Conservation (phyloP, 2,888 invertebrate genomes). For the Pachydiplax longipennis region DNA sequence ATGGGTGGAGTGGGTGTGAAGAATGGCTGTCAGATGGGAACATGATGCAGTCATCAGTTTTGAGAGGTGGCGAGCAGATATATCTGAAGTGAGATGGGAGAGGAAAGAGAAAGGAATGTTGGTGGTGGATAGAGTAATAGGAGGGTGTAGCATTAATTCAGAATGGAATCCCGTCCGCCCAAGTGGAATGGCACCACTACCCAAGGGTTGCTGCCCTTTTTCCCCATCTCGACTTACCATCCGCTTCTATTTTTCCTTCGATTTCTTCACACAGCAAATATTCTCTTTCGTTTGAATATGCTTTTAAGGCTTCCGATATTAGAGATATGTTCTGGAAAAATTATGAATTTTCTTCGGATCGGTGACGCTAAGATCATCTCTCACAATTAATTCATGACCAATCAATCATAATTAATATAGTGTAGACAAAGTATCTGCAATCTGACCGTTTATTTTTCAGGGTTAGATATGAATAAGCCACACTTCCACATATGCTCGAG, state of each 20-base stretch:
- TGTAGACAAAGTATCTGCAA: too few relatives aligned
- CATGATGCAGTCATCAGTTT: background rate
- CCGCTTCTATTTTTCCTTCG: background rate
- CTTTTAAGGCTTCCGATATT: too few relatives aligned
- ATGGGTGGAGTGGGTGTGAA: background rate
- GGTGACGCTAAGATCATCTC: too few relatives aligned
- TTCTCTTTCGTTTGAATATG: background rate
- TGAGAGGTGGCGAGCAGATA: background rate
- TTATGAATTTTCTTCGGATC: too few relatives aligned
- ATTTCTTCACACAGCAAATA: background rate
- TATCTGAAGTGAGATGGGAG: background rate
- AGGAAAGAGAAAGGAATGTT: background rate
- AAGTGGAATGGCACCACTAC: background rate
- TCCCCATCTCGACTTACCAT: background rate
- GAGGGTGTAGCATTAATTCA: constrained; percentile 11
- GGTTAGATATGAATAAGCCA: too few relatives aligned
- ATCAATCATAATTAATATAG: too few relatives aligned
- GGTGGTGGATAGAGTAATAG: background rate
- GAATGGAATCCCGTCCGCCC: background rate
- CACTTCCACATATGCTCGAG: too few relatives aligned
- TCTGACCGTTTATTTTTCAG: too few relatives aligned
- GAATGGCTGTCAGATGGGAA: background rate
- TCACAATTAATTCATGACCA: too few relatives aligned
- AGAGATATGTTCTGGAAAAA: too few relatives aligned
- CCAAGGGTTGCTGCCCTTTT: constrained; percentile 3